Evolutionary conservation across 2,113 vertebrate species (phyloP).

Genomic region (Excalfactoria chinensis): DNA sequence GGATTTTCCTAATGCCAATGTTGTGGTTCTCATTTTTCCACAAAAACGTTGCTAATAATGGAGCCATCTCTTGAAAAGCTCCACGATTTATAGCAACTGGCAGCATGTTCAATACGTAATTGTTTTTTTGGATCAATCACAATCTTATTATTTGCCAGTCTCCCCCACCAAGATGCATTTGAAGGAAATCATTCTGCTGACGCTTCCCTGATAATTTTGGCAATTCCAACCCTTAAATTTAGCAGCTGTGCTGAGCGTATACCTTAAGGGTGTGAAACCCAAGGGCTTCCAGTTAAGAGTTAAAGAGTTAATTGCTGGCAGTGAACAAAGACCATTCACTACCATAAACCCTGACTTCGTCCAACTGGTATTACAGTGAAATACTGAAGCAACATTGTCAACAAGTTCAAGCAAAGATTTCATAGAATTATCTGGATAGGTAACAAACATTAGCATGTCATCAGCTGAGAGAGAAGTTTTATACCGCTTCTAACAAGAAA

Average conservation of each 20-base stretch:
- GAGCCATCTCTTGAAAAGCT: constrained; percentile 45
- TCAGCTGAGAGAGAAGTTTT: not conserved
- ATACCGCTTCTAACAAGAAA: constrained; percentile 20
- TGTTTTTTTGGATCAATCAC: constrained; percentile 54
- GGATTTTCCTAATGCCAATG: constrained; percentile 33
- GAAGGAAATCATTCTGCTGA: constrained; percentile 53
- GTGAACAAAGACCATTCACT: constrained; percentile 11
- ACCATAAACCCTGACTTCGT: not conserved
- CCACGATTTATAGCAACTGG: constrained; percentile 63
- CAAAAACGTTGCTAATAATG: constrained; percentile 51
- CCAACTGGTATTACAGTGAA: constrained; percentile 15
- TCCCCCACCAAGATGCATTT: constrained; percentile 27
- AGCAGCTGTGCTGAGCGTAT: not conserved
- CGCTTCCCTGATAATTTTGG: not conserved
- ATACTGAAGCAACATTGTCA: constrained; percentile 34
- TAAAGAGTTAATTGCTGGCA: constrained; percentile 22
- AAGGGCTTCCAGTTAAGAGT: constrained; percentile 16
- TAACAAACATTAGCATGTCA: constrained; percentile 18
- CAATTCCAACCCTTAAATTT: not conserved
- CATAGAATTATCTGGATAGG: constrained; percentile 30
- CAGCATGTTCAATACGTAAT: not conserved
- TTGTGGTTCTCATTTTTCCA: constrained; percentile 57
- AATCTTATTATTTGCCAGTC: constrained; percentile 9
- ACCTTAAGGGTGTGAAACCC: not conserved
- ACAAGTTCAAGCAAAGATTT: constrained; percentile 57